Conservation (phyloP, 2,797 vertebrate genomes). For the Linurgus olivaceus region DNA sequence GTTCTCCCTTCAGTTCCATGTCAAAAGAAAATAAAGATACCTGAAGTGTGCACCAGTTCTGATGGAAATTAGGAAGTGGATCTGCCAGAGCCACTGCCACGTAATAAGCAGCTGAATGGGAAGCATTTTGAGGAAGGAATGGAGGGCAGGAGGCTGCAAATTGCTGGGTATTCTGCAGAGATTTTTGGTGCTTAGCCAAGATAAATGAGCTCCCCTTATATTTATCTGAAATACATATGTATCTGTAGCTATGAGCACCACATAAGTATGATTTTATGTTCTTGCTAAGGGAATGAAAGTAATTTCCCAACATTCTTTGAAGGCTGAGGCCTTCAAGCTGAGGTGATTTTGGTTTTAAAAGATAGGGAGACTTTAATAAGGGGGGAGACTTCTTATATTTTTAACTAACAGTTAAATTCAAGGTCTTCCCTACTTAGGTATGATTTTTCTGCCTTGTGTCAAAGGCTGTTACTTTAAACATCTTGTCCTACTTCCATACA, state of each 20-base stretch:
- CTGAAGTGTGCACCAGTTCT: not conserved
- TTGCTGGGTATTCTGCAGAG: not conserved
- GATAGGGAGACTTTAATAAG: not conserved
- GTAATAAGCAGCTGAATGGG: not conserved
- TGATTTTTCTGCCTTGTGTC: constrained; percentile 17
- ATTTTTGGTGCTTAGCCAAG: not conserved
- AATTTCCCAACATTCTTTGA: not conserved
- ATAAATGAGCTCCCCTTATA: not conserved
- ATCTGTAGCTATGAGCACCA: not conserved
- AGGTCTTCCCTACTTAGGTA: not conserved
- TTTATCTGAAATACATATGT: not conserved
- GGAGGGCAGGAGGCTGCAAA: not conserved
- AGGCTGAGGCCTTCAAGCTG: not conserved
- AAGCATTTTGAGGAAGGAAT: not conserved
- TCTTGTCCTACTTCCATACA: constrained; percentile 57
- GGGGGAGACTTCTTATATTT: not conserved
- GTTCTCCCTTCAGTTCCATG: not conserved
- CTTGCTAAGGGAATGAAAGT: not conserved
- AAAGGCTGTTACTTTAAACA: constrained; percentile 36
- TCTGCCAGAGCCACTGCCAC: not conserved
- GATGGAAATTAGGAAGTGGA: not conserved
- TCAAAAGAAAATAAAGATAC: not conserved
- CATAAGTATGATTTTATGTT: not conserved
- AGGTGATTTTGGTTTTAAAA: not conserved
- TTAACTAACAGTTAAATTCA: not conserved